Conservation (phyloP, 2,113 vertebrate species). For the Malurus melanocephalus region DNA sequence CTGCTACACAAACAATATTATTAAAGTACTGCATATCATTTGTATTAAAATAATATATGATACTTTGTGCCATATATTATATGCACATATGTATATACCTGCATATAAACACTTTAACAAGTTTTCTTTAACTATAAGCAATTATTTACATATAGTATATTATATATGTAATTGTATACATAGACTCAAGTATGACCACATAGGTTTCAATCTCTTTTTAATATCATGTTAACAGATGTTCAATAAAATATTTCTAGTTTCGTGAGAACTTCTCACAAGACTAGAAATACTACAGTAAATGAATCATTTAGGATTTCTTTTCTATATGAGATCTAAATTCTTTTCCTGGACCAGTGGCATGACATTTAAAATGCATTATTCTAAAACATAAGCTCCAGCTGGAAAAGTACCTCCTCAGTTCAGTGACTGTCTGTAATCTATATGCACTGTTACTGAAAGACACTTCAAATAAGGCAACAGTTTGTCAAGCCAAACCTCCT, state of each 20-base stretch:
- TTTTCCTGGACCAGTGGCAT: neutral
- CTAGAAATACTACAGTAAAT: neutral
- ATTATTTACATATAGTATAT: neutral
- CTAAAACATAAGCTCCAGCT: neutral
- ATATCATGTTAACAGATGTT: neutral
- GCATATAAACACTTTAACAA: neutral
- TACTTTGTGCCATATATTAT: neutral
- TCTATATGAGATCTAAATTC: neutral
- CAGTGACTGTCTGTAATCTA: neutral
- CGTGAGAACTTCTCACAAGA: neutral
- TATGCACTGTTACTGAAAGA: neutral
- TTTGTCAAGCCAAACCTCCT: neutral
- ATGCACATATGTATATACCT: neutral
- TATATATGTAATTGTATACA: neutral
- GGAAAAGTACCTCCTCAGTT: neutral
- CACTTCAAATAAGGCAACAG: neutral
- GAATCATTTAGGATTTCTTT: neutral
- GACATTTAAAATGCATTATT: neutral
- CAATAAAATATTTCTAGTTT: neutral
- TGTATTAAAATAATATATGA: neutral
- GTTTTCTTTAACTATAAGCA: neutral
- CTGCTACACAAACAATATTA: neutral
- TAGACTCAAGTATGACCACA: neutral
- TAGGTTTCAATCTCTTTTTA: neutral
- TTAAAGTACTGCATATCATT: neutral